Conservation (phyloP, 2,888 invertebrate species). For the Drosophila recens region DNA sequence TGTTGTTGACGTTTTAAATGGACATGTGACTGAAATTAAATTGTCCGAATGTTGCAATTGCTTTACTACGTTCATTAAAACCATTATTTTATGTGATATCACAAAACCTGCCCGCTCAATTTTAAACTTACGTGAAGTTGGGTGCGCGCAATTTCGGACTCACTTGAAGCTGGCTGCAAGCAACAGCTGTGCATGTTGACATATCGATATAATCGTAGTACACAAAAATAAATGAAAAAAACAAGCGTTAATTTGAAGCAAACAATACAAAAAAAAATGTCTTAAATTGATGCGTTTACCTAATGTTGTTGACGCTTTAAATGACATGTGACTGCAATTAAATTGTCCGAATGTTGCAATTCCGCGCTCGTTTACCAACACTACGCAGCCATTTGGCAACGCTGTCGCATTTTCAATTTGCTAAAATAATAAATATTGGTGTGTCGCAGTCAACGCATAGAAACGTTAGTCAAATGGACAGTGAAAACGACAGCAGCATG, state of each 20-base stretch:
- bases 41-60: conserved; percentile 15
- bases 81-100: not conserved
- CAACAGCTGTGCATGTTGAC: not conserved
- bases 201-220: conserved; percentile 10
- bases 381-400: conserved; percentile 16
- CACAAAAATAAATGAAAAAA: no score
- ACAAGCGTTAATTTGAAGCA: not conserved
- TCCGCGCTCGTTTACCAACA: conserved; percentile 42
- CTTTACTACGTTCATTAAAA: not conserved
- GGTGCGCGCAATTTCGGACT: conserved; percentile 9
- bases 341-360: conserved; percentile 12
- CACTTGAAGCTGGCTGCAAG: conserved; percentile 14
- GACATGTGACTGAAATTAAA: not conserved
- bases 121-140: conserved; percentile 30
- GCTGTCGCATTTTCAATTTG: conserved; percentile 36
- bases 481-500: conserved; percentile 31
- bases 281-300: not conserved
- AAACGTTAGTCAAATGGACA: conserved; percentile 30
- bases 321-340: not conserved
- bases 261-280: not conserved
- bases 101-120: not conserved
- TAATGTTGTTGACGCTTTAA: not conserved
- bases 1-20: not conserved
- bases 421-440: conserved; percentile 14
- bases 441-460: conserved; percentile 4